Conservation (phyloP, 1,140 invertebrate species). For the Vanessa tameamea region DNA sequence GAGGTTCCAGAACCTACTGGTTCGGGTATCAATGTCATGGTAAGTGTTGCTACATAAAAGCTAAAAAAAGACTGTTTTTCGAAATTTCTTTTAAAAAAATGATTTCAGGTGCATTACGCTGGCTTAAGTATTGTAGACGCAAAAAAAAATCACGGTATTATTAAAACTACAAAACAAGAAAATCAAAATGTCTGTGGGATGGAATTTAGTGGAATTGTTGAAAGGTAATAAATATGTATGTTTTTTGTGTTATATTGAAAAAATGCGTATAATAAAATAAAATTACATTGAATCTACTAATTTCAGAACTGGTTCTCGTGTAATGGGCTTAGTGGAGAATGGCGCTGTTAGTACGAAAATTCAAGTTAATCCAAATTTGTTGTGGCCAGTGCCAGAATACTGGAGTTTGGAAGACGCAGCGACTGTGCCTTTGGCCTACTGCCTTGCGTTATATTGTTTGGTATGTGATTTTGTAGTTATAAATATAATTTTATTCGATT, state of each 20-base stretch:
- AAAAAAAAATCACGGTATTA: not conserved
- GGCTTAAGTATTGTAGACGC: slow-evolving; percentile 2
- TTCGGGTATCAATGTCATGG: slow-evolving; percentile 42
- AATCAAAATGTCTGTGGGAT: not conserved
- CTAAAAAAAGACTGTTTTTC: too few species aligned
- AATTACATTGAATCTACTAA: not conserved
- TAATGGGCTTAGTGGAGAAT: slow-evolving; percentile 22
- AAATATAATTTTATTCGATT: not conserved
- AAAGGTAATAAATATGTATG: not conserved
- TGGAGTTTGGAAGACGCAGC: slow-evolving; percentile 90
- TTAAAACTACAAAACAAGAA: not conserved
- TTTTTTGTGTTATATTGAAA: not conserved
- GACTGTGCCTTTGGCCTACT: slow-evolving; percentile 83
- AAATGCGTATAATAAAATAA: not conserved
- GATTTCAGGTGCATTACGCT: slow-evolving; percentile 10
- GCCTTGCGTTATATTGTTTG: slow-evolving; percentile 80
- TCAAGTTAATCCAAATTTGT: slow-evolving; percentile 49
- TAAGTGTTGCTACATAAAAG: slow-evolving; percentile 20
- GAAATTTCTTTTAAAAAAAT: not conserved
- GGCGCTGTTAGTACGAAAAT: slow-evolving; percentile 14
- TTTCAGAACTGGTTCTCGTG: slow-evolving; percentile 8
- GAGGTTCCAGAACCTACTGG: slow-evolving; percentile 22
- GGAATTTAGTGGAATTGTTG: slow-evolving; percentile 10
- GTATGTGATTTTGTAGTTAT: slow-evolving; percentile 37
- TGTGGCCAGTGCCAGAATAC: slow-evolving; percentile 86